Evolutionary conservation across 2,888 invertebrate species (phyloP).

Genomic region (Metopia argyrocephala): DNA sequence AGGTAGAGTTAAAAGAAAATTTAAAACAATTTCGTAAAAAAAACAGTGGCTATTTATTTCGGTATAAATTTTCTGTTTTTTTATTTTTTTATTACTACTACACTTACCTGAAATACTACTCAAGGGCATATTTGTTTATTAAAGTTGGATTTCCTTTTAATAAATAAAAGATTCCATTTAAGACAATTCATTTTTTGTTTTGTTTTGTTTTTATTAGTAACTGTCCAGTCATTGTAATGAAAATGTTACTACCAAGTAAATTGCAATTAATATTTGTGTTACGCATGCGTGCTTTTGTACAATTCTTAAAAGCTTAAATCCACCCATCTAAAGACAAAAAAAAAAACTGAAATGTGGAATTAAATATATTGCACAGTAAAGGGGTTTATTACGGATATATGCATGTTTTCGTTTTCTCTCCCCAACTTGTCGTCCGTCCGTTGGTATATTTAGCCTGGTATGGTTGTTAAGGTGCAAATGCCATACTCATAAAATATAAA

Average conservation of each 20-base stretch:
- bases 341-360: background rate
- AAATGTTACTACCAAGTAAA: conserved; percentile 29
- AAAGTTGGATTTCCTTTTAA: conserved; percentile 37
- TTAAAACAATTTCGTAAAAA: conserved; percentile 33
- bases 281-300: conserved; percentile 62
- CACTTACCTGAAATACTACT: conserved; percentile 18
- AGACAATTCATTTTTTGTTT: conserved; percentile 40
- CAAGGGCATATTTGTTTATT: conserved; percentile 34
- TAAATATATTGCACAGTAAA: background rate
- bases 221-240: background rate
- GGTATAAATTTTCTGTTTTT: conserved; percentile 2
- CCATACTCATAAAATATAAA: conserved; percentile 61
- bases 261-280: conserved; percentile 64
- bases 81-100: background rate
- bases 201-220: background rate
- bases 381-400: conserved; percentile 24
- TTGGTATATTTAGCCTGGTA: background rate
- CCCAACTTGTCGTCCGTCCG: background rate
- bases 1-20: conserved; percentile 5
- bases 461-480: conserved; percentile 55
- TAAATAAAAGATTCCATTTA: conserved; percentile 38
- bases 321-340: background rate
- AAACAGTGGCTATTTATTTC: conserved; percentile 60
- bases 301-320: conserved; percentile 51
- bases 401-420: background rate